Base-by-base conservation (phyloP, 2,797 vertebrate species). In the Rhinogobio ventralis region DNA sequence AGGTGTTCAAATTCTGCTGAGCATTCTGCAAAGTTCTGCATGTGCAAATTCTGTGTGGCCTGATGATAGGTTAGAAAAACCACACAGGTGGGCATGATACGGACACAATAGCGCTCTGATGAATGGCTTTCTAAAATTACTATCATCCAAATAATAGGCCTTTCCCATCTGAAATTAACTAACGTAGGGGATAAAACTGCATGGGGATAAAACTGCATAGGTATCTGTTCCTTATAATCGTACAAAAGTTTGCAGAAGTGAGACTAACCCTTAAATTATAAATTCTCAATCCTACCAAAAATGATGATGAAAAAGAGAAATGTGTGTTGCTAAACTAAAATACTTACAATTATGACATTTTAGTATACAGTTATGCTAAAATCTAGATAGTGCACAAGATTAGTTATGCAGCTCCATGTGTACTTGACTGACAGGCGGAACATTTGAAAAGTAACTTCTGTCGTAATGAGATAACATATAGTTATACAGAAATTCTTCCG, bases 401-500 rank as follows among this genome's bases (percentile, higher is more conserved):
- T 23, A 49, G 45, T 73, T 79, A 60, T 60, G 39, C 64, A 80
- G 39, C 36, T 42, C 7, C 23, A 53, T n/a, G 51, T 74, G 67
- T 23, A 45, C 33, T 36, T 62, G 76, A 84, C 13, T 51, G 86
- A 75, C 81, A 75, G 23, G 45, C 30, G 8, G 60, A 79, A 62
- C 75, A 64, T 81, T 62, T 36, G 11, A 75, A 83, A 49, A 69
- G 36, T 39, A 60, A 49, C 46, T 36, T 15, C 36, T 51, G 36
- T n/a, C 25, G 69, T 81, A 85, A 83, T 51, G 36, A 85, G 80
- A 77, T 73, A 79, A 68, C 49, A 55, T 36, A 68, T 2, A 62
- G 73, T 14, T 0, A 25, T 33, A 80, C 11, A 30, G n/a, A 30
- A 67, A 46, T 19, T 57, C 25, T 45, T 55, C 33, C 8, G 39